Conservation (phyloP, 1,140 invertebrate species). For the Diabrotica virgifera region DNA sequence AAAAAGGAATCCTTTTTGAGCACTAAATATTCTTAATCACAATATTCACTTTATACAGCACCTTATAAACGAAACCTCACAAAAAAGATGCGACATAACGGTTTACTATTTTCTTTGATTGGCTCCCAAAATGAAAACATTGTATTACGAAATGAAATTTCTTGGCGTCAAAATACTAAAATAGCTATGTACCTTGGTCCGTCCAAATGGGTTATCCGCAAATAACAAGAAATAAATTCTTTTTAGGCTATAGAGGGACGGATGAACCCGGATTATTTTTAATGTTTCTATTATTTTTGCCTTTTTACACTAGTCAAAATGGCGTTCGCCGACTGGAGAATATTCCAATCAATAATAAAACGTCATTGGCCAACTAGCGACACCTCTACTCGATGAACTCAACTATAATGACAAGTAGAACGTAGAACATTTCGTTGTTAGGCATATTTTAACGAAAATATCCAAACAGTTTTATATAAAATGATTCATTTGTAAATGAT, state of each 20-base stretch:
- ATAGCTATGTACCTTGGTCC: conserved; percentile 57
- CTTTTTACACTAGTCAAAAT: conserved; percentile 47
- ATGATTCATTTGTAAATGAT: too few species aligned
- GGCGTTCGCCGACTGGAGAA: conserved; percentile 48
- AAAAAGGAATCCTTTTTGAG: conserved; percentile 4
- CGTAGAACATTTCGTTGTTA: not conserved
- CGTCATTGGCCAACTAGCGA: conserved; percentile 47
- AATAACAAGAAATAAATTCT: conserved; percentile 58
- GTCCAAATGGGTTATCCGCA: conserved; percentile 65
- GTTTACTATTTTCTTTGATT: conserved; percentile 26
- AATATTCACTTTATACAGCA: conserved; percentile 3
- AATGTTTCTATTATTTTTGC: conserved; percentile 41
- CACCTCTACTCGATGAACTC: conserved; percentile 9
- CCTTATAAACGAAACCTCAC: not conserved
- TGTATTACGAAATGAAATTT: conserved; percentile 39
- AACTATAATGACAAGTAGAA: conserved; percentile 1
- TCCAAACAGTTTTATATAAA: too few species aligned
- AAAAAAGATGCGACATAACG: conserved; percentile 33
- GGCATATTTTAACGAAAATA: not conserved
- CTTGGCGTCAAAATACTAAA: conserved; percentile 19
- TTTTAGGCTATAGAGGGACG: conserved; percentile 52
- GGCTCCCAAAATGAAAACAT: conserved; percentile 39
- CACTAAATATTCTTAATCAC: conserved; percentile 14
- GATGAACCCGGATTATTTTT: conserved; percentile 56
- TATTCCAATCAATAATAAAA: conserved; percentile 60